Evolutionary conservation across 2,888 invertebrate species (phyloP).

Genomic region (Xestia ashworthii): DNA sequence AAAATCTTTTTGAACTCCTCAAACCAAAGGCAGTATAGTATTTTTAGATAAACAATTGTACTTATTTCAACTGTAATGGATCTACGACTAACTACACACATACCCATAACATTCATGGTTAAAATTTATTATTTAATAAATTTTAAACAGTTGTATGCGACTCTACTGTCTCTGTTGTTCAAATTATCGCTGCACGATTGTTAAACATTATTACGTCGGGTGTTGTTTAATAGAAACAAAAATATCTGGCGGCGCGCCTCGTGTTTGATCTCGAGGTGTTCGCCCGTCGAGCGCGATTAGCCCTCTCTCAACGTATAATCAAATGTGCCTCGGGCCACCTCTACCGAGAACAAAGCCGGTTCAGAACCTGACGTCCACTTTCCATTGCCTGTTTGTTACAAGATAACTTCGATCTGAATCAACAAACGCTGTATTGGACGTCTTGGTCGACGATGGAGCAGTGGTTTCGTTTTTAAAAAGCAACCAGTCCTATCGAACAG

Average conservation of each 20-base stretch:
- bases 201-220: constrained; percentile 91
- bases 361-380: constrained; percentile 32
- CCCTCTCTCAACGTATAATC: constrained; percentile 90
- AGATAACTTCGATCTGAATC: neutral
- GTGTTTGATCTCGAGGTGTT: constrained; percentile 91
- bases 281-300: constrained; percentile 91
- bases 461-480: constrained; percentile 75
- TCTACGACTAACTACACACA: neutral
- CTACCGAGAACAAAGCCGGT: constrained; percentile 70
- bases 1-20: neutral
- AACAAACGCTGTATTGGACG: constrained; percentile 63
- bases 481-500: constrained; percentile 81
- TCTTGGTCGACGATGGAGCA: constrained; percentile 15
- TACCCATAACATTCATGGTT: neutral
- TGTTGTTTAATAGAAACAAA: constrained; percentile 91
- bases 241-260: constrained; percentile 91
- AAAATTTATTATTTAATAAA: neutral
- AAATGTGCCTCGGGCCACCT: constrained; percentile 88
- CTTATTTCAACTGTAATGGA: neutral
- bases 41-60: neutral
- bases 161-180: constrained; percentile 79
- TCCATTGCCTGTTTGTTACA: constrained; percentile 72
- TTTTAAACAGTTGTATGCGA: constrained; percentile 25
- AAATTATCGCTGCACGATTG: constrained; percentile 91
- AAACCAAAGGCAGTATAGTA: neutral